Conservation (phyloP, 1,140 invertebrate species). For the Drosophila azteca region DNA sequence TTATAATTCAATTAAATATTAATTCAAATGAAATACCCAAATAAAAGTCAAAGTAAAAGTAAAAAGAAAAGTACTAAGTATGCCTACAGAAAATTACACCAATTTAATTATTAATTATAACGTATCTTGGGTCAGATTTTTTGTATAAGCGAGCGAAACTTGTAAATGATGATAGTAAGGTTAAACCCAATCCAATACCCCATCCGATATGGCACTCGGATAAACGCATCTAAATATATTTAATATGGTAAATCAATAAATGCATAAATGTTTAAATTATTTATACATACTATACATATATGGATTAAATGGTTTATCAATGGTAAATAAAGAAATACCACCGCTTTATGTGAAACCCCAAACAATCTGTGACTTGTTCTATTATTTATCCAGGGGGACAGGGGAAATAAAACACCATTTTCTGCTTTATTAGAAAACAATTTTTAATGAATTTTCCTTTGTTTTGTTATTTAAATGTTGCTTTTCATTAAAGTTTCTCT, state of each 20-base stretch:
- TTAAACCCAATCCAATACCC: constrained; percentile 31
- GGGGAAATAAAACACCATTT: constrained; percentile 32
- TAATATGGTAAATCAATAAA: constrained; percentile 58
- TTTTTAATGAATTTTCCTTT: constrained; percentile 78
- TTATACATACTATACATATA: constrained; percentile 76
- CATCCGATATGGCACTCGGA: constrained; percentile 36
- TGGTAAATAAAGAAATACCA: constrained; percentile 83
- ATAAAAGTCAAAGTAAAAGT: constrained; percentile 21
- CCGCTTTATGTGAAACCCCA: constrained; percentile 83
- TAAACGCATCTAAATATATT: constrained; percentile 45
- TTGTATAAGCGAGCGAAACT: constrained; percentile 45
- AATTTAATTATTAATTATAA: constrained; percentile 32
- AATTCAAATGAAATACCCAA: constrained; percentile 41
- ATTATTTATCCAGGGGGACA: neutral
- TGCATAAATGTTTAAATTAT: constrained; percentile 73
- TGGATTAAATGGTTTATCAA: constrained; percentile 78
- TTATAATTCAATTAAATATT: constrained; percentile 58
- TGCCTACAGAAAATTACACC: constrained; percentile 2
- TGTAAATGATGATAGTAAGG: constrained; percentile 66
- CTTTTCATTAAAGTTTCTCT: constrained; percentile 62
- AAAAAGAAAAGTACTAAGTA: constrained; percentile 62
- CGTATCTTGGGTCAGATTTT: constrained; percentile 33
- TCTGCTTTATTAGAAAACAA: constrained; percentile 83
- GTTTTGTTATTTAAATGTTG: constrained; percentile 71
- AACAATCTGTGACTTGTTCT: neutral